A percentile compares a stretch with the other conserved stretches of the same genome.
These are phyloP conservation scores for Nycticebus coucang DNA, from an alignment of 2,113 vertebrate species.

Conservation along the genomic window DNA sequence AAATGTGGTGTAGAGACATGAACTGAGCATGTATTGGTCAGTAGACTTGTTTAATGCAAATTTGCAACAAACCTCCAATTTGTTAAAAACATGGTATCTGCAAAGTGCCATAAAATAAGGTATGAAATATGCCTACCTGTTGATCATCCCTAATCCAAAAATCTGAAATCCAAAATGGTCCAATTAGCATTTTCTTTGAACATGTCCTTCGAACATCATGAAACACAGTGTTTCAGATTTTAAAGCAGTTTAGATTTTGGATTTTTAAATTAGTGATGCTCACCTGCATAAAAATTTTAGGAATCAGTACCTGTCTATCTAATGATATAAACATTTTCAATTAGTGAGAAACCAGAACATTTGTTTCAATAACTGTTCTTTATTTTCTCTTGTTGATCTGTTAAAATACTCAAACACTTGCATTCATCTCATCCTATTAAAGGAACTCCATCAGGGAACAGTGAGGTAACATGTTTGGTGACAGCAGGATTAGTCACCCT, in stretches of 20 bases:
- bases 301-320: background rate
- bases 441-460: conserved; percentile 53
- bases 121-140: background rate
- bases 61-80: background rate
- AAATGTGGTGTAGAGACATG: background rate
- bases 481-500: conserved; percentile 76
- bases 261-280: background rate
- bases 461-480: conserved; percentile 65
- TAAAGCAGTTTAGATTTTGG: background rate
- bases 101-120: background rate
- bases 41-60: background rate
- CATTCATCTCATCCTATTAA: conserved; percentile 57
- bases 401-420: conserved; percentile 63
- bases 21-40: background rate
- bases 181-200: background rate
- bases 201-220: background rate
- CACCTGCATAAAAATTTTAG: background rate
- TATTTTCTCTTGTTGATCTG: conserved; percentile 61
- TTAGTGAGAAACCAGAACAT: conserved; percentile 55
- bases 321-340: conserved; percentile 45
- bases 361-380: conserved; percentile 66
- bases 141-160: background rate
- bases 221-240: background rate
- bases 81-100: background rate
- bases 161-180: background rate